Evolutionary conservation across 2,888 invertebrate genomes (phyloP).

Genomic region (Acronicta leporina): DNA sequence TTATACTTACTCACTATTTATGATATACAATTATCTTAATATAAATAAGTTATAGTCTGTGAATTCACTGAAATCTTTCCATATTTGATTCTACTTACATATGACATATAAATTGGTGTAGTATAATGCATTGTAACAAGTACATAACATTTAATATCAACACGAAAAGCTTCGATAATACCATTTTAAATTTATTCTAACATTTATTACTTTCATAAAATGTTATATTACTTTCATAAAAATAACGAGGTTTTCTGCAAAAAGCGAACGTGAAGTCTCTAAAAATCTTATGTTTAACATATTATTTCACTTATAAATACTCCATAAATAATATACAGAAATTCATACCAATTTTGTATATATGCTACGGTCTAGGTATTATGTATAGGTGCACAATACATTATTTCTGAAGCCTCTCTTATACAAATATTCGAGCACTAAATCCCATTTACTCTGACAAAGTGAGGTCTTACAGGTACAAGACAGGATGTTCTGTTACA

Average conservation of each 20-base stretch:
- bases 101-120: constrained; percentile 31
- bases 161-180: constrained; percentile 39
- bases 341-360: constrained; percentile 33
- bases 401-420: constrained; percentile 8
- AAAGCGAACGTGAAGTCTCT: constrained; percentile 16
- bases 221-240: constrained; percentile 30
- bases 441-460: constrained; percentile 1
- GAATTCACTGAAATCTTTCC: constrained; percentile 51
- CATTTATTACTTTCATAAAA: constrained; percentile 38
- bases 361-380: constrained; percentile 54
- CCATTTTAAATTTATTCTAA: constrained; percentile 50
- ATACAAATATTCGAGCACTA: constrained; percentile 5
- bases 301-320: constrained; percentile 45
- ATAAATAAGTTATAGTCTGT: constrained; percentile 26
- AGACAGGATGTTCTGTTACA: not conserved
- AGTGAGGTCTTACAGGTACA: not conserved
- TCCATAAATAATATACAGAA: constrained; percentile 47
- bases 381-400: constrained; percentile 21
- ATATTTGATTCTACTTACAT: constrained; percentile 29
- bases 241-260: constrained; percentile 54
- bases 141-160: constrained; percentile 31
- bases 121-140: constrained; percentile 29
- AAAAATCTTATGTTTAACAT: constrained; percentile 42
- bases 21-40: constrained; percentile 44
- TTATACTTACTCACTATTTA: constrained; percentile 44